Percentiles rank a stretch among this genome's conserved stretches.
Evolutionary conservation across 2,797 vertebrate genomes (phyloP).

Genomic region (Eupleurogrammus muticus): DNA sequence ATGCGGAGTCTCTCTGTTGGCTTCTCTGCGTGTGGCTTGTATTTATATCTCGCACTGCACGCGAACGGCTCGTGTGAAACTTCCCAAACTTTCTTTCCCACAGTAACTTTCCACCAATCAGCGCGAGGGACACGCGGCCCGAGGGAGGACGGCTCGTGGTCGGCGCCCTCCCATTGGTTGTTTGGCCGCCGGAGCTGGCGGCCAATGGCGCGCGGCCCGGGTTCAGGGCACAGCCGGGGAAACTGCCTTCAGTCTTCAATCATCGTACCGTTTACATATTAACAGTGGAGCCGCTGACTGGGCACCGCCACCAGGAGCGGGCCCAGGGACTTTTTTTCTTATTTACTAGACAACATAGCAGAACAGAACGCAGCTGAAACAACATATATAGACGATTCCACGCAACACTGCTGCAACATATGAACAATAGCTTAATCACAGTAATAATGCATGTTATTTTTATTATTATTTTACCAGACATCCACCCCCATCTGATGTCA

Average conservation of each 20-base stretch:
- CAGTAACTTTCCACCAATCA: conserved; percentile 99
- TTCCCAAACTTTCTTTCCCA: conserved; percentile 99
- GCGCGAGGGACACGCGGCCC: conserved; percentile 93
- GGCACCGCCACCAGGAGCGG: conserved; percentile 59
- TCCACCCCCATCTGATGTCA: background rate
- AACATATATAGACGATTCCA: background rate
- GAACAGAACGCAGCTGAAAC: conserved; percentile 11
- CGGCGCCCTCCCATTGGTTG: conserved; percentile 95
- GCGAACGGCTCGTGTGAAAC: conserved; percentile 99
- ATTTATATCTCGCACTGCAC: conserved; percentile 97
- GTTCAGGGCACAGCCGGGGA: conserved; percentile 87
- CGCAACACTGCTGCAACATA: background rate
- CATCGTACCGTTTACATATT: conserved; percentile 87
- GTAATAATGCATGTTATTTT: background rate
- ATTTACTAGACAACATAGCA: conserved; percentile 16
- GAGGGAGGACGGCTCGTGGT: conserved; percentile 93
- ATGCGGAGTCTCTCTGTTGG: conserved; percentile 74
- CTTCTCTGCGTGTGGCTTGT: conserved; percentile 83
- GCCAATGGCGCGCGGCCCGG: conserved; percentile 91
- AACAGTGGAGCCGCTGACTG: conserved; percentile 82
- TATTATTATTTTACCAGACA: background rate
- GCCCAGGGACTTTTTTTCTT: conserved; percentile 28
- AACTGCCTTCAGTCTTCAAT: conserved; percentile 86
- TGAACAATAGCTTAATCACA: background rate
- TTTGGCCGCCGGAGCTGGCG: conserved; percentile 85